Evolutionary conservation across 2,888 invertebrate genomes (phyloP).

Genomic region (Stenoptilia bipunctidactyla): DNA sequence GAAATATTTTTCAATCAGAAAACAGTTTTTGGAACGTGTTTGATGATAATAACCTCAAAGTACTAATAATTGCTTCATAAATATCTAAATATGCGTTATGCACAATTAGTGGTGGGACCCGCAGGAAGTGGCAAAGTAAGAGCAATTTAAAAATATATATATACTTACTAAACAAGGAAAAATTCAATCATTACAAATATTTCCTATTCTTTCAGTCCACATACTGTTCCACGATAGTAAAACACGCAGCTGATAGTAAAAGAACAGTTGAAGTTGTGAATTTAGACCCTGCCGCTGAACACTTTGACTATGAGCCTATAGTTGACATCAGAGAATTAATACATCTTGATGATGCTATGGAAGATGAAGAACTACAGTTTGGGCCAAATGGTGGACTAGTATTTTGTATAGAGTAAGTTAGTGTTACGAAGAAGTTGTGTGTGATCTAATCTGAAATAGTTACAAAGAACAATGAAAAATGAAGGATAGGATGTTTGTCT

Average conservation of each 20-base stretch:
- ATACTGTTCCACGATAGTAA: constrained; percentile 90
- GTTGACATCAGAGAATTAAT: constrained; percentile 92
- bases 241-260: constrained; percentile 83
- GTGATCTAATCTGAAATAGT: too few relatives aligned
- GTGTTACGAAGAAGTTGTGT: too few relatives aligned
- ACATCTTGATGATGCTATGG: constrained; percentile 96
- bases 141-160: not conserved
- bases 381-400: constrained; percentile 98
- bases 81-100: constrained; percentile 93
- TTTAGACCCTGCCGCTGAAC: constrained; percentile 97
- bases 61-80: too few relatives aligned
- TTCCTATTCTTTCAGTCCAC: constrained; percentile 79
- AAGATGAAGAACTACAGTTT: constrained; percentile 91
- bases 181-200: too few relatives aligned
- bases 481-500: too few relatives aligned
- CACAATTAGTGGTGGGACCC: constrained; percentile 96
- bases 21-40: too few relatives aligned
- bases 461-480: too few relatives aligned
- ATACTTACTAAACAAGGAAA: too few relatives aligned
- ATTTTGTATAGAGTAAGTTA: constrained; percentile 91
- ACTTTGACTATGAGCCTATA: constrained; percentile 91
- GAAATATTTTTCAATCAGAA: too few relatives aligned
- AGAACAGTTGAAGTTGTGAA: constrained; percentile 90
- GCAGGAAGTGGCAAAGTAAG: constrained; percentile 97
- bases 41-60: too few relatives aligned